Conservation (phyloP, 2,113 vertebrate genomes). For the Erythrolamprus reginae region DNA sequence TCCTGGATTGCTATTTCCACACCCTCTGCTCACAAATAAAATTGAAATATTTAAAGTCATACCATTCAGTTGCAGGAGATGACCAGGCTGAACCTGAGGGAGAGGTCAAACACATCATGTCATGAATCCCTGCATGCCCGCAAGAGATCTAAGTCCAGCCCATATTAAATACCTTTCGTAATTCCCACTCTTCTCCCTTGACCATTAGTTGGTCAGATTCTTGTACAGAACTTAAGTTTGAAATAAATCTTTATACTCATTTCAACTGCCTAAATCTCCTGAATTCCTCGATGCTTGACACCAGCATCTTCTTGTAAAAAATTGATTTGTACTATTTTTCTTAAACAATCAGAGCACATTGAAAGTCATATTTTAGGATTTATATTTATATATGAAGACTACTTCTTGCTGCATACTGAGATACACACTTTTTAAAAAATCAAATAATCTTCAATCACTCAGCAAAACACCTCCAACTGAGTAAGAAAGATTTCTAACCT, state of each 20-base stretch:
- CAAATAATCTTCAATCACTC: conserved; percentile 4
- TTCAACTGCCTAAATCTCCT: not conserved
- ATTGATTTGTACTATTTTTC: not conserved
- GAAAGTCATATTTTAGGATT: not conserved
- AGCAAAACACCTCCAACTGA: conserved; percentile 3
- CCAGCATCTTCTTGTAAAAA: not conserved
- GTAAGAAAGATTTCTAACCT: conserved; percentile 11
- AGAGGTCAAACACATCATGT: not conserved
- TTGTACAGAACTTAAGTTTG: not conserved
- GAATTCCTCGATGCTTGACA: not conserved
- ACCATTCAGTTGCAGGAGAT: not conserved
- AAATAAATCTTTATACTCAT: not conserved
- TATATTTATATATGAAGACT: not conserved
- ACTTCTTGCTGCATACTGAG: not conserved
- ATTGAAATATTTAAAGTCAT: not conserved
- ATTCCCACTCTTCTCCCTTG: not conserved
- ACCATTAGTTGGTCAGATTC: not conserved
- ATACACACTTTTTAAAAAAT: not conserved
- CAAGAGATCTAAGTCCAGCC: not conserved
- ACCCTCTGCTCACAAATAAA: not conserved
- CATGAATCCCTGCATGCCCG: not conserved
- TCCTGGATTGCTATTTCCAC: not conserved
- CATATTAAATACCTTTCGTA: not conserved
- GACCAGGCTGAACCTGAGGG: not conserved
- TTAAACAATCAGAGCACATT: not conserved